phyloP scores from a whole-genome alignment of 2,113 vertebrate species.

The Mus pahari region DNA sequence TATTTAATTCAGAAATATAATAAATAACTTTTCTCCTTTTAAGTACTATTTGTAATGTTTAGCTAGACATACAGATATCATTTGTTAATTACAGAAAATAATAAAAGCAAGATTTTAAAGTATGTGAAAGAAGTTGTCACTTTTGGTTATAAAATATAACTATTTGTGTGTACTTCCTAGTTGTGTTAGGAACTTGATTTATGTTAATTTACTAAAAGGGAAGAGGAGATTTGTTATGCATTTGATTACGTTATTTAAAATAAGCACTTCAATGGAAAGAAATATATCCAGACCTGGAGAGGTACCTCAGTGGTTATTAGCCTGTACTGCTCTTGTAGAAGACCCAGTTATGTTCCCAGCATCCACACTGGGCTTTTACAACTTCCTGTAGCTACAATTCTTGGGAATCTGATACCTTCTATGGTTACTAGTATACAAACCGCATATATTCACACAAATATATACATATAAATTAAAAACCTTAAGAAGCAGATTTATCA shows the following conservation, averaged over 20 bases:
- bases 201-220: conserved; percentile 12
- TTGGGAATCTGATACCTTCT: not conserved
- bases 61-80: conserved; percentile 24
- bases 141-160: conserved; percentile 45
- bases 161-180: conserved; percentile 28
- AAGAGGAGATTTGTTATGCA: not conserved
- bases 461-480: not conserved
- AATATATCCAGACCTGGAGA: not conserved
- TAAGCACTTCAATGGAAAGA: conserved; percentile 9
- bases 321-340: not conserved
- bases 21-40: conserved; percentile 48
- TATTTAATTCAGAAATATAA: conserved; percentile 60
- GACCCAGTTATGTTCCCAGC: not conserved
- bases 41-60: conserved; percentile 45
- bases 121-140: conserved; percentile 44
- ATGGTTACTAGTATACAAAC: not conserved
- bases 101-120: conserved; percentile 51
- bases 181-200: not conserved
- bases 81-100: conserved; percentile 59
- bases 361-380: too few species aligned
- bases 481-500: conserved; percentile 51
- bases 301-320: not conserved
- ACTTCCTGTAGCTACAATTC: not conserved
- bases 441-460: not conserved
- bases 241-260: conserved; percentile 58